These are phyloP conservation scores for Bursaphelenchus mucronatus DNA, from an alignment of 1,140 invertebrate species.

Conservation along the genomic window DNA sequence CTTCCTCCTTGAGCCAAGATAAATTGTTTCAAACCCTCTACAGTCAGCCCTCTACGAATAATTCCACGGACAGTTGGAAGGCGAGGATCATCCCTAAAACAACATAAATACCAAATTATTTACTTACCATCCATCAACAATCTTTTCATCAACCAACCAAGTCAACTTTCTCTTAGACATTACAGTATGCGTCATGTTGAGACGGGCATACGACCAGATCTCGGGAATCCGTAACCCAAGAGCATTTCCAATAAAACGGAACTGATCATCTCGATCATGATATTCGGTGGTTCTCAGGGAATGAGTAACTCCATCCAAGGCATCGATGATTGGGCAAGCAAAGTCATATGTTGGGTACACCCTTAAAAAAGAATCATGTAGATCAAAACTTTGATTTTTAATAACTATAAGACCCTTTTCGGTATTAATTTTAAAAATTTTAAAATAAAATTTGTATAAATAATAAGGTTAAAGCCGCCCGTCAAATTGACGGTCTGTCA, in stretches of 20 bases:
- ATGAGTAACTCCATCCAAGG: conserved; percentile 92
- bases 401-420: neutral
- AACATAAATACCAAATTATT: conserved; percentile 2
- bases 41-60: conserved; percentile 88
- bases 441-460: neutral
- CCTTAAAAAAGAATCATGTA: conserved; percentile 64
- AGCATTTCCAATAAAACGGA: conserved; percentile 80
- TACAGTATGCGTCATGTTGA: conserved; percentile 86
- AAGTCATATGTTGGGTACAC: conserved; percentile 99
- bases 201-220: conserved; percentile 88
- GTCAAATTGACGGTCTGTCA: too few species aligned
- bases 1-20: conserved; percentile 98
- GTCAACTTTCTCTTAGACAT: conserved; percentile 93
- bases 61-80: conserved; percentile 97
- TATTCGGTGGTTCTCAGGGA: conserved; percentile 96
- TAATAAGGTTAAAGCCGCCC: too few species aligned
- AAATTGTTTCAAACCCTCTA: conserved; percentile 92
- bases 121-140: conserved; percentile 88
- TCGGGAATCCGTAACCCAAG: conserved; percentile 79
- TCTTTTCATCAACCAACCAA: conserved; percentile 87
- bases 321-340: conserved; percentile 97
- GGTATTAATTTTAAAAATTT: conserved; percentile 18
- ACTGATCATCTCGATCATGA: conserved; percentile 93
- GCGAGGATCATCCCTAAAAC: conserved; percentile 84
- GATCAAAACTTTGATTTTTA: conserved; percentile 3